Evolutionary conservation across 2,888 invertebrate species (phyloP), one percentile per base, ranked within the genome.

Genomic region (Clitarchus hookeri): DNA sequence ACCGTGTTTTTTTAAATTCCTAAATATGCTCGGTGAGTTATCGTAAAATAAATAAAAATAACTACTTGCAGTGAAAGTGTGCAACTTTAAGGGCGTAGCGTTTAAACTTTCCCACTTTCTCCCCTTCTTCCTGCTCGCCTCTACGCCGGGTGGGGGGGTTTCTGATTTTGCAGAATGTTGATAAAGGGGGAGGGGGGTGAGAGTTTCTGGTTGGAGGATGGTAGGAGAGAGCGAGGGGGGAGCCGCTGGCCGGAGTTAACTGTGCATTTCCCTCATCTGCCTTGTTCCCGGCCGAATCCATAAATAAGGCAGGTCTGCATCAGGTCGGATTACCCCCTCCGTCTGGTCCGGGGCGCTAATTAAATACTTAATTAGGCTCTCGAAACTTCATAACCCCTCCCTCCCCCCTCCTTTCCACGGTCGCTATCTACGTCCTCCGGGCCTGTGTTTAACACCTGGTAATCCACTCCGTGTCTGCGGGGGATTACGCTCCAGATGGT

Each of bases 361-460:
- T 65, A 65, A 65, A 65, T 65, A 65, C 65, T 65, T 65, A 65
- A 65, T 65, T 65, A 65, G 65, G 65, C 65, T 65, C 65, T 65
- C 65, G 65, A 65, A 65, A 65, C 65, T 65, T 65, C 65, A 65
- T 65, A 65, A 65, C 8, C 19, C 65, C 23, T 2, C 23, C n/a
- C 3, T 4, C n/a, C 65, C n/a, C 65, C 23, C 65, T 23, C 65
- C 65, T 53, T 8, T 0, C 53, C 53, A 8, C 8, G 2, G 19
- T 12, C 19, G 53, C 8, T 13, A 48, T 13, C 9, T 11, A n/a
- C n/a, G 19, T n/a, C 65, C 65, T 23, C 0, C 12, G 48, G 48
- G 48, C 48, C 65, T 19, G 65, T 65, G 65, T 65, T 65, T n/a
- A 65, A 65, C 65, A 65, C 65, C 65, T 65, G 65, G 65, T 65